Evolutionary conservation across 2,797 vertebrate genomes (phyloP).

Genomic region (Sebastes trivittatus): DNA sequence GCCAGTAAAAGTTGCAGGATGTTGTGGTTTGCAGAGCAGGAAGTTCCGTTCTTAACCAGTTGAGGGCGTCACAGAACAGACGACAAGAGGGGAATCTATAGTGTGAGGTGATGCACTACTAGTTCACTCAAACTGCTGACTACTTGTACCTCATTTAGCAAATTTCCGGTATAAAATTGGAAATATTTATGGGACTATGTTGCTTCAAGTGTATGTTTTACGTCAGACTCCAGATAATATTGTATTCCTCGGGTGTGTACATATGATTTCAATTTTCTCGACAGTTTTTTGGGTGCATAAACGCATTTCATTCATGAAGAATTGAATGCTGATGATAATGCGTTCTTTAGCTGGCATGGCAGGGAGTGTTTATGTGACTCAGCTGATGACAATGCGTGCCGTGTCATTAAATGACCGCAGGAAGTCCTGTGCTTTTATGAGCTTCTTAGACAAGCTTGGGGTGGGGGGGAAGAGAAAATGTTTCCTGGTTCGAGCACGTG

Average conservation of each 20-base stretch:
- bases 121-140: slow-evolving; percentile 2
- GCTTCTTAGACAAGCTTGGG: slow-evolving; percentile 68
- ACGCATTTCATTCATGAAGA: background rate
- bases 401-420: slow-evolving; percentile 78
- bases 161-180: slow-evolving; percentile 1
- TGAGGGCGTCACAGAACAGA: slow-evolving; percentile 78
- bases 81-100: slow-evolving; percentile 14
- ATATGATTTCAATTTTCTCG: slow-evolving; percentile 3
- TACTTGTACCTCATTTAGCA: slow-evolving; percentile 14
- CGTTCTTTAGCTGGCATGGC: slow-evolving; percentile 64
- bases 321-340: background rate
- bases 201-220: background rate
- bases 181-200: background rate
- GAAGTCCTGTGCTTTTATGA: slow-evolving; percentile 81
- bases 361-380: slow-evolving; percentile 78
- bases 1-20: slow-evolving; percentile 7
- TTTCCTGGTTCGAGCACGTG: slow-evolving; percentile 71
- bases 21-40: slow-evolving; percentile 17
- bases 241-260: background rate
- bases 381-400: slow-evolving; percentile 77
- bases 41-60: slow-evolving; percentile 68
- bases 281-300: slow-evolving; percentile 11
- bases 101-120: background rate
- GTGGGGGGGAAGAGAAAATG: slow-evolving; percentile 39
- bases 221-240: background rate